Conservation (phyloP, 2,888 invertebrate genomes). For the Leptinotarsa haldemani region DNA sequence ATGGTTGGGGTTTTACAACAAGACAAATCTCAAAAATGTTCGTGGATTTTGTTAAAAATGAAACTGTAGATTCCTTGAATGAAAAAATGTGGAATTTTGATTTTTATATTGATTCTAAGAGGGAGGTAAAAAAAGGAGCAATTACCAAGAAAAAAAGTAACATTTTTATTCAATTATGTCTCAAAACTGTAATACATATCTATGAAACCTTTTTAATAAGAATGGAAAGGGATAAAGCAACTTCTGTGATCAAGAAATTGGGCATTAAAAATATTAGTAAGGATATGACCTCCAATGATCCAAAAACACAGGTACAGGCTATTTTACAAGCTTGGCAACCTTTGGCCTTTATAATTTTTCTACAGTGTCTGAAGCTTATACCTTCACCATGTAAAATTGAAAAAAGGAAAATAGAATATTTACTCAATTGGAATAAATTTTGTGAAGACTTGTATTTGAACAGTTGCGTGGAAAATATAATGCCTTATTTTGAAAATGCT, state of each 20-base stretch:
- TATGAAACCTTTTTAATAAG: slow-evolving; percentile 85
- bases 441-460: slow-evolving; percentile 74
- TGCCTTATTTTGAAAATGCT: slow-evolving; percentile 52
- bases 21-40: slow-evolving; percentile 64
- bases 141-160: slow-evolving; percentile 93
- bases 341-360: slow-evolving; percentile 82
- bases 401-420: slow-evolving; percentile 82
- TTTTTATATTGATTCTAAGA: slow-evolving; percentile 87
- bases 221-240: slow-evolving; percentile 80
- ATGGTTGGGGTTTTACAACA: slow-evolving; percentile 88
- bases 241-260: slow-evolving; percentile 78
- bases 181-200: slow-evolving; percentile 91
- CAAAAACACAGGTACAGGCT: slow-evolving; percentile 81
- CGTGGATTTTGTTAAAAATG: slow-evolving; percentile 65
- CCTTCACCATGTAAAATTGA: slow-evolving; percentile 83
- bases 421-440: slow-evolving; percentile 76
- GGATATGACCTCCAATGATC: slow-evolving; percentile 84
- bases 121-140: slow-evolving; percentile 89
- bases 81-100: slow-evolving; percentile 93
- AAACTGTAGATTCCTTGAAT: slow-evolving; percentile 76
- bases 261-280: slow-evolving; percentile 80
- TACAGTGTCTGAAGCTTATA: slow-evolving; percentile 83
- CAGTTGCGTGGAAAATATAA: slow-evolving; percentile 74
- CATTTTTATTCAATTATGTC: slow-evolving; percentile 89
- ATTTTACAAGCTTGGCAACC: slow-evolving; percentile 92